Evolutionary conservation across 2,113 vertebrate species (phyloP), one percentile per base, ranked within the genome.

Genomic region (Pelobates fuscus): DNA sequence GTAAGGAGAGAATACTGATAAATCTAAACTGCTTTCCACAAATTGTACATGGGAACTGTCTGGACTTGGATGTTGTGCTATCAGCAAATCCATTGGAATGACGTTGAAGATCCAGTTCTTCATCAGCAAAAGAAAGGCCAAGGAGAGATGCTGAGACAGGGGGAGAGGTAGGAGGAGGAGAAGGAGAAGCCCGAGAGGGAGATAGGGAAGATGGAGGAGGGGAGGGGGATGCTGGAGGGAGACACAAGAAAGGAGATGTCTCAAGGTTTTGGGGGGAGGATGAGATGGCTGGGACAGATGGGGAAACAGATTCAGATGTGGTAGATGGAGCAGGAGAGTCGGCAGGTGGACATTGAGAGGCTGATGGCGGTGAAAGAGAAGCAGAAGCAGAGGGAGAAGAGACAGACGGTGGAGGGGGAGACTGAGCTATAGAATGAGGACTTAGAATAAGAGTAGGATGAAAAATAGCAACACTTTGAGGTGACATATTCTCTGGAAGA

Each of bases 11-110:
- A 81, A 97, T 96, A 76, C 94, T 96, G 86, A 95, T 95, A 86
- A 97, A 97, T 71, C 95, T 84, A 81, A 97, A 97, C 77, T 94
- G 91, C 84, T 97, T 97, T 44, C 95, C 94, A 11, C 95, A 97
- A 4, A 96, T 91, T 2, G 91, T 90, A 73, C 95, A 97, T 0
- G 94, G 93, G 78, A 93, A 97, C 71, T 88, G 94, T 80, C 49
- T 85, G 79, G 25, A 88, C 0, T 86, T 80, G 2, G 82, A 71
- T 0, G 81, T 24, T 81, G 80, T 82, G 82, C 81, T 78, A 55
- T 57, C 61, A 49, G 64, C 43, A 71, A 89, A 70, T 86, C 94
- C 80, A 64, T 91, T 95, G 80, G 92, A 94, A 82, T 95, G 95
- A 62, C 90, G 90, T 82, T 95, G 95, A 58, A 95, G 89, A 86